phyloP scores from a whole-genome alignment of 2,888 invertebrate species.

The Escarpia spicata region DNA sequence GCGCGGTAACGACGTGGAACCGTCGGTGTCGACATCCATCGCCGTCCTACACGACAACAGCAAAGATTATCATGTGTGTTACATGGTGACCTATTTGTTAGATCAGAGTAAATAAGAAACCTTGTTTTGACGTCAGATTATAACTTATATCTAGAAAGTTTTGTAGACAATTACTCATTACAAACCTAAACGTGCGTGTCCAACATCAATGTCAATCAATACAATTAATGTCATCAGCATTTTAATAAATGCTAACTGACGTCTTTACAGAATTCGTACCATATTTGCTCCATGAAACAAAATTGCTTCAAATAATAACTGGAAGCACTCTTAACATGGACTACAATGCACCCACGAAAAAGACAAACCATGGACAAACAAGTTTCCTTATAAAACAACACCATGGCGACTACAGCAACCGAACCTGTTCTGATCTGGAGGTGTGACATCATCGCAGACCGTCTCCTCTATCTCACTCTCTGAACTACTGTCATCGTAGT shows the following conservation, averaged over 20 bases:
- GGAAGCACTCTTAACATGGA: neutral
- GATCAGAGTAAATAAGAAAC: neutral
- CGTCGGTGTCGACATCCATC: neutral
- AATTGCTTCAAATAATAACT: neutral
- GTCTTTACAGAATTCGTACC: neutral
- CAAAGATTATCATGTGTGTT: neutral
- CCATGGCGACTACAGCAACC: neutral
- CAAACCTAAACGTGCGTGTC: too few species aligned
- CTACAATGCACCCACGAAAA: neutral
- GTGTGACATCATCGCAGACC: neutral
- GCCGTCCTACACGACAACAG: neutral
- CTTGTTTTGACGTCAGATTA: too few species aligned
- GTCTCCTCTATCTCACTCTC: neutral
- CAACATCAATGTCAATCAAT: too few species aligned
- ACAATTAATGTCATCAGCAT: too few species aligned
- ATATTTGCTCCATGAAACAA: neutral
- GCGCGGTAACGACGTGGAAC: neutral
- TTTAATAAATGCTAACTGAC: neutral
- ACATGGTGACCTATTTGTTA: neutral
- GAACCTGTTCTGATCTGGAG: neutral
- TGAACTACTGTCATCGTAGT: constrained; percentile 3
- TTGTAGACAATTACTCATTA: neutral
- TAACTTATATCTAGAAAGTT: neutral
- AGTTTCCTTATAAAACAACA: too few species aligned
- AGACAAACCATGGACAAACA: too few species aligned